A percentile compares a stretch with the other conserved stretches of the same genome.
These are phyloP conservation scores for Phalanger gymnotis DNA, from an alignment of 2,797 vertebrate species.

Conservation along the genomic window DNA sequence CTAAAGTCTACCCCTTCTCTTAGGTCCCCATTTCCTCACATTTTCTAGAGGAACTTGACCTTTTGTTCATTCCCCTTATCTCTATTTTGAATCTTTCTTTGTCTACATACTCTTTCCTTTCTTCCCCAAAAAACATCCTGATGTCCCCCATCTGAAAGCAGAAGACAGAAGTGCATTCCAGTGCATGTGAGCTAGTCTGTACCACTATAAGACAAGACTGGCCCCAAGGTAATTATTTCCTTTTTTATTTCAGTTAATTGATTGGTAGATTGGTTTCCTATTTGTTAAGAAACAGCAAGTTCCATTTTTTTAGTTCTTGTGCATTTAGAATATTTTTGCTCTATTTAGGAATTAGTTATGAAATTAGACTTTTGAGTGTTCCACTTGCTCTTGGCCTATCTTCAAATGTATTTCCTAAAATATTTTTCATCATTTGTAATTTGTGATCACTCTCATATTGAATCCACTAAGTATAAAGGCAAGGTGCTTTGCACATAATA, in stretches of 20 bases:
- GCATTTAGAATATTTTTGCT: background rate
- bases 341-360: background rate
- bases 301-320: background rate
- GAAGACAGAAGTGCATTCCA: background rate
- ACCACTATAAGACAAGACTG: background rate
- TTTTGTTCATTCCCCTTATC: background rate
- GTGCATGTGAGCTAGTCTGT: background rate
- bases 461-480: background rate
- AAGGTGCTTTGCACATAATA: background rate
- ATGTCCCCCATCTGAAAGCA: background rate
- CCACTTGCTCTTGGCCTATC: background rate
- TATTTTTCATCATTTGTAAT: background rate
- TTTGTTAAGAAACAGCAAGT: background rate
- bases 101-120: background rate
- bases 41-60: background rate
- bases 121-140: background rate
- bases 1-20: background rate
- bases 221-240: background rate
- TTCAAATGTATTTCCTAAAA: background rate
- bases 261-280: background rate
- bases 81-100: background rate
- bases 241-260: background rate
- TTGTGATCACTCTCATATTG: background rate
- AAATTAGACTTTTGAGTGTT: background rate
- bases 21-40: background rate